Conservation (phyloP, 2,113 vertebrate genomes). For the Catharus minimus region DNA sequence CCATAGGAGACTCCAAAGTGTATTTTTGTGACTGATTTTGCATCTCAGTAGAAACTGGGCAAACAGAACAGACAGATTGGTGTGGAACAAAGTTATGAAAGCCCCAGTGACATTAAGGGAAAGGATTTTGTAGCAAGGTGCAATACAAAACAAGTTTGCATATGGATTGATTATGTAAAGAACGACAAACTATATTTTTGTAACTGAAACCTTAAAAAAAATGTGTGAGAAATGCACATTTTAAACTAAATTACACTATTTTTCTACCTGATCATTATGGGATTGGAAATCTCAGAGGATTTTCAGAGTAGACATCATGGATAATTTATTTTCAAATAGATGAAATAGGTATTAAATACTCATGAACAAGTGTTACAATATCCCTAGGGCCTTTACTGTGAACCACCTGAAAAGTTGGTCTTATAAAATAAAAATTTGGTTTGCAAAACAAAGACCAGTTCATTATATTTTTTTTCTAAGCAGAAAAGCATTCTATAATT, state of each 20-base stretch:
- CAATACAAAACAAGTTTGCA: neutral
- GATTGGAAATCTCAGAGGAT: constrained; percentile 34
- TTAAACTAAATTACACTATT: constrained; percentile 34
- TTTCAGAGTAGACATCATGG: constrained; percentile 9
- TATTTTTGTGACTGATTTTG: neutral
- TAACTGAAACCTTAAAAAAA: neutral
- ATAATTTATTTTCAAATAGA: constrained; percentile 36
- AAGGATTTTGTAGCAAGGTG: neutral
- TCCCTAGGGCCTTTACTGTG: neutral
- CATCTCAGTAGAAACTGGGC: neutral
- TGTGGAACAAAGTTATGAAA: neutral
- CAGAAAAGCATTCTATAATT: neutral
- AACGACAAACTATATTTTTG: neutral
- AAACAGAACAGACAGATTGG: neutral
- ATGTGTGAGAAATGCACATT: neutral
- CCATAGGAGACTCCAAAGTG: neutral
- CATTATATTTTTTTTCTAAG: neutral
- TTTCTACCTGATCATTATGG: constrained; percentile 27
- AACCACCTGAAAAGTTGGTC: neutral
- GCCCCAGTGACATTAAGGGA: neutral
- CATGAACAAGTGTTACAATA: neutral
- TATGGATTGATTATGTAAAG: neutral
- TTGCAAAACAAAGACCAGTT: neutral
- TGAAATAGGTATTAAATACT: constrained; percentile 45
- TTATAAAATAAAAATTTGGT: neutral